Evolutionary conservation across 2,888 invertebrate genomes (phyloP).

Genomic region (Meloe dianella): DNA sequence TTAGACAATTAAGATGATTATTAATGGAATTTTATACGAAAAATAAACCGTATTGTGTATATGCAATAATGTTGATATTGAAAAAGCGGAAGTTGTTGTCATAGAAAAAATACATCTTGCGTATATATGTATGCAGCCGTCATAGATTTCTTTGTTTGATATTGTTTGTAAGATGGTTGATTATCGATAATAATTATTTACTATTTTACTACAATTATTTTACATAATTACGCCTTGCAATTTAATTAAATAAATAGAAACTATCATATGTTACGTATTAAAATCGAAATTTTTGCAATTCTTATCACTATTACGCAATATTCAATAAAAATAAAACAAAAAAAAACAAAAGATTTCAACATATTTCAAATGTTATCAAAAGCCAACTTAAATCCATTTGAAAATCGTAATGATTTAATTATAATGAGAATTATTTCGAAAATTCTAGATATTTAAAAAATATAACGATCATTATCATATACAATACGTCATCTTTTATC

Average conservation of each 20-base stretch:
- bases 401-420: no score
- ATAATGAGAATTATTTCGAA: no score
- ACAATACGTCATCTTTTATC: background rate
- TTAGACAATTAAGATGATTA: slow-evolving; percentile 45
- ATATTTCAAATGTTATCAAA: background rate
- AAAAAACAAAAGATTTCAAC: no score
- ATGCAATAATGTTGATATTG: slow-evolving; percentile 50
- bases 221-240: background rate
- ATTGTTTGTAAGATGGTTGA: slow-evolving; percentile 19
- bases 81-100: slow-evolving; percentile 56
- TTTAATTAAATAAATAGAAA: no score
- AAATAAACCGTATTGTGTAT: slow-evolving; percentile 51
- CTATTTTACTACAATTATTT: background rate
- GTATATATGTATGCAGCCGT: slow-evolving; percentile 53
- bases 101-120: slow-evolving; percentile 54
- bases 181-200: background rate
- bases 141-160: slow-evolving; percentile 56
- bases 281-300: background rate
- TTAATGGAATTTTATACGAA: slow-evolving; percentile 43
- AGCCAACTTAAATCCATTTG: background rate
- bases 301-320: slow-evolving; percentile 5
- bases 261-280: no score
- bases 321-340: background rate
- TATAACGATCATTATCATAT: background rate
- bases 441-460: background rate